Evolutionary conservation across 2,888 invertebrate species (phyloP).

Genomic region (Dicyrtoma fusca): DNA sequence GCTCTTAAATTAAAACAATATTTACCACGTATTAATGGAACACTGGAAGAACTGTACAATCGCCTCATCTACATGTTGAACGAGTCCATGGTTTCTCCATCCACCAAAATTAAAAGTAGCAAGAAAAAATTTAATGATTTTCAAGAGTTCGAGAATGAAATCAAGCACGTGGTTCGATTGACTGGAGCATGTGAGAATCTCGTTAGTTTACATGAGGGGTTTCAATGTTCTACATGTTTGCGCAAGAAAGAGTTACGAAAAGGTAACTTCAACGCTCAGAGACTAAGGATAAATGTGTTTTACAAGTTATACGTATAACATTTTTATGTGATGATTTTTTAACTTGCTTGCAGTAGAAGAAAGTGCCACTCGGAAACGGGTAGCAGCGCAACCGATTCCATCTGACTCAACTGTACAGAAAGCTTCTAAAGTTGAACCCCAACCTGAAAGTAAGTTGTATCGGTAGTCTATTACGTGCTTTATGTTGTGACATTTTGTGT

Average conservation of each 20-base stretch:
- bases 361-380: constrained; percentile 22
- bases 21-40: constrained; percentile 15
- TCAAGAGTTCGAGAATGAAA: constrained; percentile 25
- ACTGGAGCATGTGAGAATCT: constrained; percentile 26
- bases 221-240: constrained; percentile 6
- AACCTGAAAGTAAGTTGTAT: constrained; percentile 12
- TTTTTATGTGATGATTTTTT: not conserved
- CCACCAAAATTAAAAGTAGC: constrained; percentile 13
- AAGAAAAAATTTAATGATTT: constrained; percentile 22
- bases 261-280: not conserved
- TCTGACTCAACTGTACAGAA: constrained; percentile 23
- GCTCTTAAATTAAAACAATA: constrained; percentile 20
- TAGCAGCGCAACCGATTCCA: constrained; percentile 16
- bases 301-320: too few relatives aligned
- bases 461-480: too few relatives aligned
- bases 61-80: constrained; percentile 19
- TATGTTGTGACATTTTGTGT: too few relatives aligned
- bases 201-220: constrained; percentile 14
- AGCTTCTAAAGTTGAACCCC: constrained; percentile 18
- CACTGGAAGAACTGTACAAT: constrained; percentile 23
- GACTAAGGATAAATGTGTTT: too few relatives aligned
- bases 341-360: constrained; percentile 12
- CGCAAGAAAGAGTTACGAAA: not conserved
- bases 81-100: constrained; percentile 24
- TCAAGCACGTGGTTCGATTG: constrained; percentile 1